Evolutionary conservation across 1,140 invertebrate species (phyloP), one percentile per base, ranked within the genome.

Genomic region (Asbolus verrucosus): DNA sequence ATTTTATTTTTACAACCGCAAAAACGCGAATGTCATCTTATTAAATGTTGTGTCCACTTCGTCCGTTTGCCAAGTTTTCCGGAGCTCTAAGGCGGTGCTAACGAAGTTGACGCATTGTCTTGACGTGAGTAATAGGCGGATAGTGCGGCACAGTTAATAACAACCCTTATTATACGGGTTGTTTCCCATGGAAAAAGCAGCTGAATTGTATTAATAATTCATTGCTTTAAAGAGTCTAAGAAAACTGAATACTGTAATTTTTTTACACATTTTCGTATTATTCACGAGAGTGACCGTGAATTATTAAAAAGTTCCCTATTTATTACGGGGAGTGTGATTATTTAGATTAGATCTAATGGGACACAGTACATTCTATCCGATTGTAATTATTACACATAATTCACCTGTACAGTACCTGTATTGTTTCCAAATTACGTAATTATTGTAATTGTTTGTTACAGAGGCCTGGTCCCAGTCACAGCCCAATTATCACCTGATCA

Each of bases 401-500:
- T n/a, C n/a, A n/a, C n/a, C n/a, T n/a, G n/a, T n/a, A n/a, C n/a
- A n/a, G n/a, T n/a, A n/a, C n/a, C n/a, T n/a, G n/a, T n/a, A n/a
- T n/a, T n/a, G n/a, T n/a, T n/a, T n/a, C n/a, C n/a, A n/a, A n/a
- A n/a, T n/a, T n/a, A n/a, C n/a, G n/a, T 0, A 36, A 36, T 36
- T 36, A 36, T n/a, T 27, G 2, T 6, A 36, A 36, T 2, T 36
- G 11, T 70, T 74, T 69, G 72, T 72, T 71, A 72, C 84, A 90
- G 89, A 75, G 88, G 86, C 60, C 86, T 89, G 83, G 87, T 88
- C 73, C 86, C 87, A 68, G 83, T 88, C 6, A 87, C 86, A 70
- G 87, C 85, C 31, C 88, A 89, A 75, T 81, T 90, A 43, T 90
- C 88, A 50, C 89, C 89, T 6, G 88, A 90, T 80, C 88, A 90